A percentile compares a stretch with the other conserved stretches of the same genome.
These are phyloP conservation scores for Cataglyphis livida DNA, from an alignment of 2,888 invertebrate genomes.

Conservation along the genomic window DNA sequence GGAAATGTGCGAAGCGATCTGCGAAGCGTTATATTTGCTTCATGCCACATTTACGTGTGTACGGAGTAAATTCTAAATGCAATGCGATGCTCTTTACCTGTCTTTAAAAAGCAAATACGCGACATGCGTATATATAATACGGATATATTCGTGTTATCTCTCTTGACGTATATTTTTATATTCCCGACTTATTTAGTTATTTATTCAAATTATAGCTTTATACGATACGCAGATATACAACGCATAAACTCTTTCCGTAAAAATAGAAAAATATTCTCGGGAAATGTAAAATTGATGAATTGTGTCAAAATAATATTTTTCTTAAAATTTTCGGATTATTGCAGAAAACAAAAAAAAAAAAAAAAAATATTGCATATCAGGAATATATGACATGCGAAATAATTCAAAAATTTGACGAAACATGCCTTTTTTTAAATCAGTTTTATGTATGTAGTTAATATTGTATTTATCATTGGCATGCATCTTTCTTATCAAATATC, in stretches of 20 bases:
- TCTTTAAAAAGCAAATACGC: conserved; percentile 28
- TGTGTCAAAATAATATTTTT: conserved; percentile 61
- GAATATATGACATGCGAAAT: no score
- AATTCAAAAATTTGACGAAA: background rate
- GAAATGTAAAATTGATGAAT: conserved; percentile 37
- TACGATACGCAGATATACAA: background rate
- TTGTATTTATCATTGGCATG: background rate
- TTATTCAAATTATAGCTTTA: conserved; percentile 36
- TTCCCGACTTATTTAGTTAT: conserved; percentile 18
- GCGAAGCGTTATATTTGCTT: conserved; percentile 19
- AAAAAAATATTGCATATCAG: background rate
- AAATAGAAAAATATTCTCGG: conserved; percentile 1
- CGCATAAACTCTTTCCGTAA: background rate
- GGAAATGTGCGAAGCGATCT: conserved; percentile 30
- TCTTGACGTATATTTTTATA: conserved; percentile 6
- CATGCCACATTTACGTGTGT: background rate
- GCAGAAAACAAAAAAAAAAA: no score
- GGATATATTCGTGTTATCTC: conserved; percentile 34
- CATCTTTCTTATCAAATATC: conserved; percentile 1
- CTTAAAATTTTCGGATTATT: background rate
- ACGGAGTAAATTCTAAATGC: conserved; percentile 4
- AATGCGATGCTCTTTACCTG: conserved; percentile 29
- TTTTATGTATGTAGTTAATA: background rate
- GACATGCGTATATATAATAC: conserved; percentile 16
- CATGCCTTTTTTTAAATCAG: background rate